Evolutionary conservation across 1,140 invertebrate genomes (phyloP), one percentile per base, ranked within the genome.

Genomic region (Polyergus mexicanus): DNA sequence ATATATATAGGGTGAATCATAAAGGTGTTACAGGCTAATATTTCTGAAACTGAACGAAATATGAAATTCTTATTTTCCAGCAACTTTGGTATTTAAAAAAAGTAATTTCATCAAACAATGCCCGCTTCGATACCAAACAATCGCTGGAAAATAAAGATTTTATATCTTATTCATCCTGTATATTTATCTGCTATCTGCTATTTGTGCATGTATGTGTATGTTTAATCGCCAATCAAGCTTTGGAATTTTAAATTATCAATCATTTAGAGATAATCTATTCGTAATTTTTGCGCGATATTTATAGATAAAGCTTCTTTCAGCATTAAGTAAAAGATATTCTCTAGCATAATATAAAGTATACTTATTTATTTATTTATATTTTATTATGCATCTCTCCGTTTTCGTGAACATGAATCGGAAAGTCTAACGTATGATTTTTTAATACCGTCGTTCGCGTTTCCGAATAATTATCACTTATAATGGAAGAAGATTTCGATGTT

Each of bases 401-500:
- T 69, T n/a, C 65, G 1, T 47, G 62, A 68, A 68, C 16, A 10
- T 41, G 11, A 78, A 8, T 35, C 28, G 4, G 60, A 86, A 8
- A 38, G 25, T 28, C 5, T 2, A 32, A 6, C 2, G 13, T 51
- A 51, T 65, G 13, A 51, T 19, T 84, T 51, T 51, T 38, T 56
- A 56, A 38, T 65, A 66, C 22, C 13, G 4, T 28, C 8, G 54
- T 56, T n/a, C 3, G 38, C 1, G n/a, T 51, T n/a, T 75, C 63
- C 6, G 58, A 32, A 62, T 86, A 88, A 69, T 92, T 88, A 0
- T 88, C 85, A 1, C 63, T 94, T 93, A 63, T 95, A 96, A 77
- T 95, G 94, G 90, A 95, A 96, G 86, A 97, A 96, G 2, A 94
- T 83, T 44, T 95, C 89, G 0, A 95, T 95, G 91, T 97, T 97